phyloP scores from a whole-genome alignment of 2,113 vertebrate species.

The Conger conger region DNA sequence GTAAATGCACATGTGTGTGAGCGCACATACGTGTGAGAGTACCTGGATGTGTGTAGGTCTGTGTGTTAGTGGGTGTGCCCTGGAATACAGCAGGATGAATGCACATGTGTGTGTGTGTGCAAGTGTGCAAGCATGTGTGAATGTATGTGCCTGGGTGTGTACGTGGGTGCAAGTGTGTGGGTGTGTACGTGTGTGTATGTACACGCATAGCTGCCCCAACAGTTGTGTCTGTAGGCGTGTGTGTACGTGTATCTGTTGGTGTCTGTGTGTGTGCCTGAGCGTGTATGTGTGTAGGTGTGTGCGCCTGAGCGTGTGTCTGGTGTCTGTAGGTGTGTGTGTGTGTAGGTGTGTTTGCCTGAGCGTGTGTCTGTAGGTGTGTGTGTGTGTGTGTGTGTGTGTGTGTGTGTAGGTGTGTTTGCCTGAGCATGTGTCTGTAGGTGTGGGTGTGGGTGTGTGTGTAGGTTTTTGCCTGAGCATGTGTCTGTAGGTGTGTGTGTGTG shows the following conservation, averaged over 20 bases:
- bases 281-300: background rate
- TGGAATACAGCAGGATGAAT: background rate
- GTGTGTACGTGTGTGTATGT: too few relatives aligned
- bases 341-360: background rate
- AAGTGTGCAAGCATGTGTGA: background rate
- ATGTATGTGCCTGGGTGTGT: background rate
- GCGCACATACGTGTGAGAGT: background rate
- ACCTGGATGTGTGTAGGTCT: background rate
- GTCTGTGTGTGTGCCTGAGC: conserved; percentile 10
- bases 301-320: too few relatives aligned
- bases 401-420: background rate
- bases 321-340: too few relatives aligned
- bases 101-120: background rate
- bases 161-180: too few relatives aligned
- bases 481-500: conserved; percentile 18
- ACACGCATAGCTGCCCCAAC: too few relatives aligned
- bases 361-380: background rate
- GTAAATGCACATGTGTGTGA: too few relatives aligned
- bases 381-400: conserved; percentile 14
- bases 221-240: background rate
- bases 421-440: background rate
- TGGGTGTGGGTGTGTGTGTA: background rate
- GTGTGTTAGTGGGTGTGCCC: background rate
- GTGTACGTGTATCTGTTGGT: background rate
- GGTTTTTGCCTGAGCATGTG: conserved; percentile 5